phyloP scores from a whole-genome alignment of 2,113 vertebrate species.

The Aspiorhynchus laticeps region DNA sequence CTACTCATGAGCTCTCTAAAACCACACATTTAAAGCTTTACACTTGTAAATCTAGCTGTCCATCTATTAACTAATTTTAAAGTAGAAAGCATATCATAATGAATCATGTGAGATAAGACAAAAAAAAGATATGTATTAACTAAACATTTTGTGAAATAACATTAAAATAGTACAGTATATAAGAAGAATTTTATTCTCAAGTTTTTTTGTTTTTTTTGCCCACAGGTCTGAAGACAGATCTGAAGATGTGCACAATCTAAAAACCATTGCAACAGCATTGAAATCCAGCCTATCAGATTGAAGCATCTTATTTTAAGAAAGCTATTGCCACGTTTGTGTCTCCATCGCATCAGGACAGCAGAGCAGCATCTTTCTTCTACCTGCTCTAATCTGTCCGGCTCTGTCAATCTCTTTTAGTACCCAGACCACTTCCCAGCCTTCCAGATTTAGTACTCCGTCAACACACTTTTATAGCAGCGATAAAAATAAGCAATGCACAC shows the following conservation, averaged over 20 bases:
- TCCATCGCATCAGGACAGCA: not conserved
- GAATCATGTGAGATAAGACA: not conserved
- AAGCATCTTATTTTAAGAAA: conserved; percentile 13
- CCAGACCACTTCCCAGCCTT: conserved; percentile 42
- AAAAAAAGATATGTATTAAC: too few relatives aligned
- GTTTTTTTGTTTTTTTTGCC: too few relatives aligned
- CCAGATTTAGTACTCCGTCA: conserved; percentile 44
- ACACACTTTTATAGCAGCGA: conserved; percentile 49
- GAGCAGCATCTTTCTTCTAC: not conserved
- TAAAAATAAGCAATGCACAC: conserved; percentile 30
- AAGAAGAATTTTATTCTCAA: not conserved
- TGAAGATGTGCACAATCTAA: not conserved
- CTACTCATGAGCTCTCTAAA: not conserved
- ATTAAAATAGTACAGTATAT: not conserved
- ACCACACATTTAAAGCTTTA: not conserved
- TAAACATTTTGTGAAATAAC: not conserved
- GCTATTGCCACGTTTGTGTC: not conserved
- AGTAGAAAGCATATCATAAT: not conserved
- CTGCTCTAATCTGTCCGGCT: conserved; percentile 21
- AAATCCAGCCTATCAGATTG: not conserved
- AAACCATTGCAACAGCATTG: not conserved
- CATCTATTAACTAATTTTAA: too few relatives aligned
- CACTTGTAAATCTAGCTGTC: too few relatives aligned
- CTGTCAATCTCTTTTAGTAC: conserved; percentile 31
- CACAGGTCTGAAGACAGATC: not conserved